These are phyloP conservation scores for Caprella mutica DNA, from an alignment of 2,888 invertebrate species.

Conservation along the genomic window DNA sequence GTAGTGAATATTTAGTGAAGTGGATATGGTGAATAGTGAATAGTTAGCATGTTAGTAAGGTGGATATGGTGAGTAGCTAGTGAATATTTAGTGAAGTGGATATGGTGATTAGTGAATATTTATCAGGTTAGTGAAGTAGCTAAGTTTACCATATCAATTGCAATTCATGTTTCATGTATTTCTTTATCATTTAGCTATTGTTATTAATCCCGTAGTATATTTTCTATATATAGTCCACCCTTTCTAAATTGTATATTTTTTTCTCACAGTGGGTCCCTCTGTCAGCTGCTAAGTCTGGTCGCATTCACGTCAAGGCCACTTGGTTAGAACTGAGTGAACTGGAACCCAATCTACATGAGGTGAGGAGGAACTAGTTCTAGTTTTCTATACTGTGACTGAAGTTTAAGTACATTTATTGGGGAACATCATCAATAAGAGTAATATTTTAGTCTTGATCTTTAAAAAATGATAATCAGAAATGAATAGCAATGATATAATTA, in stretches of 20 bases:
- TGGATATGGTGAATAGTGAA: slow-evolving; percentile 34
- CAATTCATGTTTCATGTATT: too few species aligned
- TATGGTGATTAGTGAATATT: too few species aligned
- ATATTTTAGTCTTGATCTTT: too few species aligned
- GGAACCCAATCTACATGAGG: slow-evolving; percentile 47
- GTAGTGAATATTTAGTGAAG: slow-evolving; percentile 29
- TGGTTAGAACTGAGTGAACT: slow-evolving; percentile 90
- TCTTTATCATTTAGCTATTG: background rate
- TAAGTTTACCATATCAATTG: too few species aligned
- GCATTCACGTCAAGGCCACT: slow-evolving; percentile 74
- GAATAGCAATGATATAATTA: too few species aligned
- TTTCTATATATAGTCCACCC: background rate
- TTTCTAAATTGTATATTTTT: background rate
- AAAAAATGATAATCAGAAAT: too few species aligned
- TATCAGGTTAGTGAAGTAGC: too few species aligned
- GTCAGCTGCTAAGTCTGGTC: slow-evolving; percentile 89
- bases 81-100: slow-evolving; percentile 28
- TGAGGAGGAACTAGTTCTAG: background rate
- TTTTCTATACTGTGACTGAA: too few species aligned
- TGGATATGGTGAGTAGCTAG: too few species aligned
- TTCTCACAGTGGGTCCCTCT: slow-evolving; percentile 74
- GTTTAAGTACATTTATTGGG: too few species aligned
- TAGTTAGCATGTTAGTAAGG: too few species aligned
- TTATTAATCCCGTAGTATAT: background rate
- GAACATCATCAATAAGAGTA: too few species aligned